Conservation (phyloP, 2,888 invertebrate species). For the Atherix ibis region DNA sequence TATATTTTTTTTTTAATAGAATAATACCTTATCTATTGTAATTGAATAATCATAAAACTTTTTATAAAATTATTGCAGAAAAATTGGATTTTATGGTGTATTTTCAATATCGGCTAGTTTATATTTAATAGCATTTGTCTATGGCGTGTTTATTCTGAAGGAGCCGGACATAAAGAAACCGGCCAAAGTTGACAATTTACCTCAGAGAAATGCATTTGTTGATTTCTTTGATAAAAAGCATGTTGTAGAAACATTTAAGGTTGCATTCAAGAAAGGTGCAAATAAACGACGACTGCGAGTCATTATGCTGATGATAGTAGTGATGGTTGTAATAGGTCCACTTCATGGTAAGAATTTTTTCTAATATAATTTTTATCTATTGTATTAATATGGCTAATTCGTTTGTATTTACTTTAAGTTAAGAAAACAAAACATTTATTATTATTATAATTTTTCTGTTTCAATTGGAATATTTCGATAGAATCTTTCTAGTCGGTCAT, state of each 20-base stretch:
- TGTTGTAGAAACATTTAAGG: slow-evolving; percentile 59
- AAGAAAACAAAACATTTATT: no score
- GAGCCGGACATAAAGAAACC: slow-evolving; percentile 31
- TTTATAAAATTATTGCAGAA: slow-evolving; percentile 25
- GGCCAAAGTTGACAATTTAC: slow-evolving; percentile 17
- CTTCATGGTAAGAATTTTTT: slow-evolving; percentile 52
- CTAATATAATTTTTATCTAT: not conserved
- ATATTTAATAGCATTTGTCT: slow-evolving; percentile 57
- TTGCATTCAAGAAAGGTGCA: slow-evolving; percentile 64
- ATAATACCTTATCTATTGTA: not conserved
- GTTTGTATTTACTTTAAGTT: no score
- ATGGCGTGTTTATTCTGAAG: slow-evolving; percentile 58
- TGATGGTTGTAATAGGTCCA: slow-evolving; percentile 73
- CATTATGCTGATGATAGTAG: slow-evolving; percentile 60
- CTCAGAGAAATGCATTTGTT: slow-evolving; percentile 21
- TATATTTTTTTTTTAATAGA: no score
- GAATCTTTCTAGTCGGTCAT: no score
- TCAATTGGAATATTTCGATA: not conserved
- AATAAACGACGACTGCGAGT: slow-evolving; percentile 59
- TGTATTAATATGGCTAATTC: no score
- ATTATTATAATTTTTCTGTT: no score
- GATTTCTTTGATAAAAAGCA: slow-evolving; percentile 66
- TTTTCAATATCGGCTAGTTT: slow-evolving; percentile 60
- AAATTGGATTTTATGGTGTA: slow-evolving; percentile 69
- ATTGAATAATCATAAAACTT: not conserved